These are phyloP conservation scores for Drosophila antonietae DNA, from an alignment of 2,888 invertebrate species.

Conservation along the genomic window DNA sequence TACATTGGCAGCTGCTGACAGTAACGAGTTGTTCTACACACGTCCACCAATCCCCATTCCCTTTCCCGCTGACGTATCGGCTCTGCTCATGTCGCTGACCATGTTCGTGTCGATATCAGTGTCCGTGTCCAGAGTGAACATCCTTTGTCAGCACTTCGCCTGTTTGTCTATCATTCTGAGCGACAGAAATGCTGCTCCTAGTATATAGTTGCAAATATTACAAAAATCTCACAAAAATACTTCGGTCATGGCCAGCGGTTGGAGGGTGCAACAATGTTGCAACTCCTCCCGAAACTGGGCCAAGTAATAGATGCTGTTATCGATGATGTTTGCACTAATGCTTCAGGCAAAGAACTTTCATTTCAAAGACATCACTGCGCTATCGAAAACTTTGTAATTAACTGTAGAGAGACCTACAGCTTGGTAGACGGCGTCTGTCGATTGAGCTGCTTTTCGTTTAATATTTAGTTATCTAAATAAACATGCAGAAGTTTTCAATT, in stretches of 20 bases:
- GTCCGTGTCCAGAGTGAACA: conserved; percentile 45
- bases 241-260: conserved; percentile 10
- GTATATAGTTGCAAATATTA: conserved; percentile 64
- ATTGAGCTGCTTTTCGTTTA: not conserved
- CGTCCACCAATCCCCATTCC: conserved; percentile 55
- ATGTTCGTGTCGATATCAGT: conserved; percentile 38
- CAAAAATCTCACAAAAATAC: conserved; percentile 38
- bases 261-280: conserved; percentile 4
- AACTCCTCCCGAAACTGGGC: conserved; percentile 29
- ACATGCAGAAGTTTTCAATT: not conserved
- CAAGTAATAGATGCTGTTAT: conserved; percentile 68
- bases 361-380: conserved; percentile 1
- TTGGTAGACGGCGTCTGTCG: not conserved
- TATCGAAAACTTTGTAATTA: conserved; percentile 11
- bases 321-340: conserved; percentile 63
- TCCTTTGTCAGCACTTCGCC: conserved; percentile 76
- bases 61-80: too few species aligned
- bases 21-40: conserved; percentile 79
- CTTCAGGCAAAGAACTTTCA: conserved; percentile 18
- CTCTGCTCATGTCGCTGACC: conserved; percentile 12
- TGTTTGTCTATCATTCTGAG: conserved; percentile 71
- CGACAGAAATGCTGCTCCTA: conserved; percentile 36
- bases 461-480: not conserved
- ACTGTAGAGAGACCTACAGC: not conserved
- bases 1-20: conserved; percentile 79